A percentile compares a stretch with the other conserved stretches of the same genome.
Evolutionary conservation across 2,113 vertebrate genomes (phyloP).

Genomic region (Cavia porcellus): DNA sequence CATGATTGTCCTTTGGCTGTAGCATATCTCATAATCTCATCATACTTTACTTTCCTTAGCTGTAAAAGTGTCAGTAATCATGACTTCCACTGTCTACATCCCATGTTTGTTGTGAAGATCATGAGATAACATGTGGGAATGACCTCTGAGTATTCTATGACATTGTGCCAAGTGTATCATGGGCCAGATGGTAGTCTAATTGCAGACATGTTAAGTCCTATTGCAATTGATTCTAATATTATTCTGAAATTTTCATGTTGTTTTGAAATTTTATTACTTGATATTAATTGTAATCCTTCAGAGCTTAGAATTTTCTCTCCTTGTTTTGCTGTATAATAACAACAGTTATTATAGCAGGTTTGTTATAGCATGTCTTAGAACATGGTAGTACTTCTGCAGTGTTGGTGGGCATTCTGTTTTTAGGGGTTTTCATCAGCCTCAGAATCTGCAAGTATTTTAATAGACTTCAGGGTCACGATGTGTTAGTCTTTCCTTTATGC

Average conservation of each 20-base stretch:
- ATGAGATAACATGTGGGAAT: background rate
- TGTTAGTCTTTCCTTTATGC: background rate
- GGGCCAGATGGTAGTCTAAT: background rate
- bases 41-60: slow-evolving; percentile 18
- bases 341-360: background rate
- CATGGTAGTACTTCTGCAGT: background rate
- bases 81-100: background rate
- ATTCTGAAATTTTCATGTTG: background rate
- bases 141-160: background rate
- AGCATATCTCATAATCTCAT: slow-evolving; percentile 1
- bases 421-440: background rate
- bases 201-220: background rate
- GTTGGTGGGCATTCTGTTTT: background rate
- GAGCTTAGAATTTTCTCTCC: background rate
- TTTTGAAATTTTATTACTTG: slow-evolving; percentile 12
- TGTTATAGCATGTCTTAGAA: background rate
- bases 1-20: background rate
- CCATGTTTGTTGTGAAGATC: background rate
- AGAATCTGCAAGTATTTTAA: slow-evolving; percentile 34
- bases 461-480: background rate
- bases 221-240: background rate
- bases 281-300: background rate
- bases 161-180: background rate
- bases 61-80: slow-evolving; percentile 38
- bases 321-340: background rate